Evolutionary conservation across 2,113 vertebrate species (phyloP), one percentile per base, ranked within the genome.

Genomic region (Anguilla rostrata): DNA sequence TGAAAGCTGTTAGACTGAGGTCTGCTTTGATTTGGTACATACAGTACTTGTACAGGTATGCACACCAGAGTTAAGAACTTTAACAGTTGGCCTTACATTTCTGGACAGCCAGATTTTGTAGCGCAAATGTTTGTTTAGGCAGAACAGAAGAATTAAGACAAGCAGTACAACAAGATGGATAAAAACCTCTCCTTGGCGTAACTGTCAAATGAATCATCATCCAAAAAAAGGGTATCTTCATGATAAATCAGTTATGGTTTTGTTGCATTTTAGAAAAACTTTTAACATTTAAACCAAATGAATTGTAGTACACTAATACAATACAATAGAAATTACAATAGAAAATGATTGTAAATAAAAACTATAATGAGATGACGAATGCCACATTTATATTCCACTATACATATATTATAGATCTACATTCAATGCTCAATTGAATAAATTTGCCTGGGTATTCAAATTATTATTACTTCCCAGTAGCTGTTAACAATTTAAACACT

Each of bases 321-420:
- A 75, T 75, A 34, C 20, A 63, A 34, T 34, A 34, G 34, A 34
- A 34, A 75, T 34, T 40, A 80, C 39, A 18, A 75, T 20, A 40
- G 78, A 80, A 40, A 80, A 41, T 40, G 39, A 41, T 39, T 39
- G 15, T 4, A 80, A 29, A 80, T 18, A 20, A 14, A 41, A 41
- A 39, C 9, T 81, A 81, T 92, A 94, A 94, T 91, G 87, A 94
- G 89, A 92, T 90, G 92, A 92, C 88, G 90, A 92, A 94, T 92
- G 91, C 90, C 90, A 94, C 91, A 93, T 91, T 91, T 92, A 94
- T 92, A 93, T 89, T 92, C 91, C 88, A 92, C 93, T 94, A 93
- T 94, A 95, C 93, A 95, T 86, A 94, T 92, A 94, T 93, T 92
- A 93, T 93, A 92, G 93, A 93, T 92, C 92, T 95, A 96, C 94